Conservation (phyloP, 2,888 invertebrate species). For the Oscheius onirici region DNA sequence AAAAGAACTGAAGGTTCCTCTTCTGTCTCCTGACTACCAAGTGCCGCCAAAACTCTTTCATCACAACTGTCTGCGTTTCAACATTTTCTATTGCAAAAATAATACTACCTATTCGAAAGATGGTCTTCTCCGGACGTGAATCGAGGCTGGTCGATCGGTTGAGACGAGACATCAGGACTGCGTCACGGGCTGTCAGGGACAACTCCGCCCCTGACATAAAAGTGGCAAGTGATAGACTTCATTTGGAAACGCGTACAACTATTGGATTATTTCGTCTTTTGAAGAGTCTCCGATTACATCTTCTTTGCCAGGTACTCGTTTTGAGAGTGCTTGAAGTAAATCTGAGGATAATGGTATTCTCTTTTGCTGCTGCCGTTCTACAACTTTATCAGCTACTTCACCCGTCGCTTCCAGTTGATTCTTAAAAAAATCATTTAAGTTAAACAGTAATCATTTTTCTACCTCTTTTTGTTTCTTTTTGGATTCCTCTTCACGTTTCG, state of each 20-base stretch:
- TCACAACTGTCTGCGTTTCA: neutral
- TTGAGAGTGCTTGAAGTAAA: slow-evolving; percentile 1
- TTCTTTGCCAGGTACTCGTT: neutral
- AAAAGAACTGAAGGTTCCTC: slow-evolving; percentile 58
- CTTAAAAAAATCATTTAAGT: neutral
- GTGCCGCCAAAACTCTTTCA: neutral
- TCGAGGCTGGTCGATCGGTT: slow-evolving; percentile 45
- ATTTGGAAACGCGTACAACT: no score
- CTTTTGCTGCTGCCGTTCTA: no score
- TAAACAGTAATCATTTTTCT: neutral
- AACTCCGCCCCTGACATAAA: slow-evolving; percentile 22
- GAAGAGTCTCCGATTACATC: neutral
- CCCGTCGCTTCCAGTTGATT: no score
- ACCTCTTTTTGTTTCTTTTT: slow-evolving; percentile 24
- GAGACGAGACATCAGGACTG: slow-evolving; percentile 30
- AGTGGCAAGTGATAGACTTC: neutral
- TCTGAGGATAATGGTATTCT: neutral
- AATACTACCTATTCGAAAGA: slow-evolving; percentile 53
- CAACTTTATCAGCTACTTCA: no score
- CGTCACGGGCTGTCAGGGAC: slow-evolving; percentile 9
- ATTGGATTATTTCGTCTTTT: neutral
- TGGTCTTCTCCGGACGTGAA: slow-evolving; percentile 57
- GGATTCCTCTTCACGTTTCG: neutral
- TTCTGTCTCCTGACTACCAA: neutral
- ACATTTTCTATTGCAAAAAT: neutral